Conservation (phyloP, 2,888 invertebrate genomes). For the Apamea sordens region DNA sequence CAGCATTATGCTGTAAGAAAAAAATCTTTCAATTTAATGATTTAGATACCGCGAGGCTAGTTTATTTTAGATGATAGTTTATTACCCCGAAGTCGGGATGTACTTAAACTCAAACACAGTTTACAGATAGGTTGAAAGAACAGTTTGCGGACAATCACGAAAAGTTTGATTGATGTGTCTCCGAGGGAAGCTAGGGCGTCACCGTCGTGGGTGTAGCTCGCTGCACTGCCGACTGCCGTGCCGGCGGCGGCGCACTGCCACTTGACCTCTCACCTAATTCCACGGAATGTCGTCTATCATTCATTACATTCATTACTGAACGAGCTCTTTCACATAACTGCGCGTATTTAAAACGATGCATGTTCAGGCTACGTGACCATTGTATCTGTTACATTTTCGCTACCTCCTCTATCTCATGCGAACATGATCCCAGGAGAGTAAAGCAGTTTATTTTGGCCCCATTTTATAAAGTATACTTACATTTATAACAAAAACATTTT, state of each 20-base stretch:
- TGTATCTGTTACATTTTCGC: neutral
- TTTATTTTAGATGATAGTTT: neutral
- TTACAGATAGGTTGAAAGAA: neutral
- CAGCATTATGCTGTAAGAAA: neutral
- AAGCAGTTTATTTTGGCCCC: neutral
- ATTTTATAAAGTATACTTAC: too few species aligned
- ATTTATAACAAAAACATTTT: too few species aligned
- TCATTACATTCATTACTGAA: conserved; percentile 35
- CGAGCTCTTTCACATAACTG: conserved; percentile 14
- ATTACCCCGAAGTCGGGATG: neutral
- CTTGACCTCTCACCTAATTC: conserved; percentile 63
- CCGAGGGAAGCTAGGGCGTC: neutral
- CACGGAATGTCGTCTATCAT: conserved; percentile 50
- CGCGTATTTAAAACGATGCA: conserved; percentile 3
- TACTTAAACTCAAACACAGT: neutral
- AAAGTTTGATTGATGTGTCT: conserved; percentile 8
- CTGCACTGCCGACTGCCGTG: conserved; percentile 7
- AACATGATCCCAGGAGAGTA: neutral
- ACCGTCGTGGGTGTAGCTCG: neutral
- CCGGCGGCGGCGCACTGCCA: conserved; percentile 27
- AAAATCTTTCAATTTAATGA: neutral
- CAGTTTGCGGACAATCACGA: neutral
- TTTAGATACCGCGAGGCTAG: neutral
- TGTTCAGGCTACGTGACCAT: neutral
- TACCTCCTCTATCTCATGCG: neutral